Percentiles rank a stretch among this genome's conserved stretches.
phyloP scores from a whole-genome alignment of 2,888 invertebrate genomes.

The Andricus curvator region DNA sequence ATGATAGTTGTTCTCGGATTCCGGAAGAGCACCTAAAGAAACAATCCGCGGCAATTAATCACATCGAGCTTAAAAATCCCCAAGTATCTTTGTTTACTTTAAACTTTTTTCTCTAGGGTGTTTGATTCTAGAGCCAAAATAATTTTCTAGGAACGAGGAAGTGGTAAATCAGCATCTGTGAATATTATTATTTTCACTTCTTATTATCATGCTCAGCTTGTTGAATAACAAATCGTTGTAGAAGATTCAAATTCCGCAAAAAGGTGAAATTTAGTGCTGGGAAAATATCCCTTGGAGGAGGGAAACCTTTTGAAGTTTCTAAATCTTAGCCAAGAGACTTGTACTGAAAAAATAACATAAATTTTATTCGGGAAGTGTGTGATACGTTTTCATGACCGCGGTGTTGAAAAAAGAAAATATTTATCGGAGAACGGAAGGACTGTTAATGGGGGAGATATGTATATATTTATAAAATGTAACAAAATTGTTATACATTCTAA shows the following conservation, averaged over 20 bases:
- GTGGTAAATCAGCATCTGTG: background rate
- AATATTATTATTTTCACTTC: constrained; percentile 11
- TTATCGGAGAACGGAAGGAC: background rate
- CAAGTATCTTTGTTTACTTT: constrained; percentile 22
- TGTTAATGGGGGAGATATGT: too few relatives aligned
- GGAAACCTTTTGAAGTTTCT: background rate
- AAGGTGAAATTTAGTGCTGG: background rate
- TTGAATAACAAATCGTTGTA: background rate
- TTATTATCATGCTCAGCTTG: background rate
- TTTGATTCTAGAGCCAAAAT: background rate
- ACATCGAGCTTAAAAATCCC: background rate
- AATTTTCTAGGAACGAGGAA: constrained; percentile 17
- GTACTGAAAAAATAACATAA: constrained; percentile 14
- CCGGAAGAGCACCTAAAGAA: constrained; percentile 22
- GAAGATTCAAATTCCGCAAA: background rate
- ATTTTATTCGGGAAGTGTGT: background rate
- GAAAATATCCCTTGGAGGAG: background rate
- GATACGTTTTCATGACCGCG: background rate
- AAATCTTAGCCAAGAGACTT: background rate
- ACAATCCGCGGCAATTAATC: constrained; percentile 27
- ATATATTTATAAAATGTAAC: too few relatives aligned
- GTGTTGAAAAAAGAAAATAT: background rate
- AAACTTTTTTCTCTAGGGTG: background rate
- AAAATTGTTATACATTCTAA: too few relatives aligned
- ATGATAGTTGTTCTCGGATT: constrained; percentile 6